Base-by-base conservation (phyloP, 1,140 invertebrate species). In the Lutraria rhynchaena region DNA sequence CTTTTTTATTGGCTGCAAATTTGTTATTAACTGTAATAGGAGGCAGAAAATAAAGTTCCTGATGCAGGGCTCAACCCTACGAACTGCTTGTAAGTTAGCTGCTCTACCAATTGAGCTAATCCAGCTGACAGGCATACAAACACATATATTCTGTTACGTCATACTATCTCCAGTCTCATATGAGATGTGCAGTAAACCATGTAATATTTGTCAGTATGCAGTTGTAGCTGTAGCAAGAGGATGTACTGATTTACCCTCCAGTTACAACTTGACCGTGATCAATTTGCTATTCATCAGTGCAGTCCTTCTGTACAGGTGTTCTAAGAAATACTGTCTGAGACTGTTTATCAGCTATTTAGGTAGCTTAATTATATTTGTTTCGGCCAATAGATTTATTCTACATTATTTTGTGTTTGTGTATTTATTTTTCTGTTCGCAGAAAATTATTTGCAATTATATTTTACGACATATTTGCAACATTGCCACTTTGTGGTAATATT, bases 141-240 rank as follows among this genome's bases (percentile, higher is more conserved):
- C n/a, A n/a, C n/a, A n/a, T n/a, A n/a, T n/a, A 19, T 63, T 63
- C 29, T 63, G 17, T 63, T 31, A 63, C 31, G 60, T 63, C 60
- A 63, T 63, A 63, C 60, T 63, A 33, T 33, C 27, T n/a, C n/a
- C n/a, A n/a, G n/a, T n/a, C n/a, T n/a, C n/a, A n/a, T n/a, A n/a
- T n/a, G n/a, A n/a, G n/a, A 63, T 63, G 60, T 35, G 60, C 60
- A 63, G 3, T 31, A 22, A 63, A 27, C 60, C 13, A 33, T 17
- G 11, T 22, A 17, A 19, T 35, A 35, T 33, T 35, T 2, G 31
- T 63, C 60, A 63, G 60, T 63, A 33, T 33, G 60, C 60, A 33
- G 24, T 35, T 63, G 60, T 1, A 33, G 17, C 31, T 63, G 22
- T 13, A 35, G 27, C 11, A 22, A 7, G 24, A 13, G 15, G 31